phyloP scores from a whole-genome alignment of 2,113 vertebrate species.

The Rhabdomys dilectus region DNA sequence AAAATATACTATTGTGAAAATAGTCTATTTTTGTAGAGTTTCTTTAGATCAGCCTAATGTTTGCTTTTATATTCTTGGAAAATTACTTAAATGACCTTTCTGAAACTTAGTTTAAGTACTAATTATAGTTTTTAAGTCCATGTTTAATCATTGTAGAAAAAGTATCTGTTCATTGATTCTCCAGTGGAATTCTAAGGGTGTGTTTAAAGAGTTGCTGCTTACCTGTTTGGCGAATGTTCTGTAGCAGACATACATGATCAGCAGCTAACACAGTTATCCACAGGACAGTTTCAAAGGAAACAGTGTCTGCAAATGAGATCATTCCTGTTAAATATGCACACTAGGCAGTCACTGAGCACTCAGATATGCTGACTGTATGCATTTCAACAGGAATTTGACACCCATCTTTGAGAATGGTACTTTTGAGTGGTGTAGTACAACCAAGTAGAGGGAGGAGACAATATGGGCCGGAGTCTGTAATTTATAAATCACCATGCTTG shows the following conservation, averaged over 20 bases:
- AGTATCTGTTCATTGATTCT: background rate
- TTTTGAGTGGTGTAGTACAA: constrained; percentile 85
- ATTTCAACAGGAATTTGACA: constrained; percentile 87
- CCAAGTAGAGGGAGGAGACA: constrained; percentile 72
- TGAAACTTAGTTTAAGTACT: constrained; percentile 52
- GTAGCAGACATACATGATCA: constrained; percentile 78
- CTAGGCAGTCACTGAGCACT: constrained; percentile 87
- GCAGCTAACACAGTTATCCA: constrained; percentile 84
- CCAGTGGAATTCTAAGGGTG: constrained; percentile 55
- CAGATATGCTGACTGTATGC: constrained; percentile 84
- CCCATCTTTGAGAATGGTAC: constrained; percentile 88
- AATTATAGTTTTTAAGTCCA: constrained; percentile 52
- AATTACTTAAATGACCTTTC: constrained; percentile 52
- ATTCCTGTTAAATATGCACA: constrained; percentile 88
- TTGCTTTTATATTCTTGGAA: constrained; percentile 52
- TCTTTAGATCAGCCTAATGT: background rate
- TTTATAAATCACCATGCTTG: constrained; percentile 83
- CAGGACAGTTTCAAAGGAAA: constrained; percentile 84
- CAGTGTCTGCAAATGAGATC: constrained; percentile 84
- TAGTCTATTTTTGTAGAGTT: background rate
- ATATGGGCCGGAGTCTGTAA: constrained; percentile 79
- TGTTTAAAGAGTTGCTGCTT: constrained; percentile 80
- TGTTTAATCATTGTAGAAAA: constrained; percentile 56
- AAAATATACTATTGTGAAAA: constrained; percentile 38
- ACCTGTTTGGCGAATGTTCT: constrained; percentile 69